Percentiles rank a stretch among this genome's conserved stretches.
phyloP scores from a whole-genome alignment of 2,888 invertebrate species.

The Leucophora obtusa region DNA sequence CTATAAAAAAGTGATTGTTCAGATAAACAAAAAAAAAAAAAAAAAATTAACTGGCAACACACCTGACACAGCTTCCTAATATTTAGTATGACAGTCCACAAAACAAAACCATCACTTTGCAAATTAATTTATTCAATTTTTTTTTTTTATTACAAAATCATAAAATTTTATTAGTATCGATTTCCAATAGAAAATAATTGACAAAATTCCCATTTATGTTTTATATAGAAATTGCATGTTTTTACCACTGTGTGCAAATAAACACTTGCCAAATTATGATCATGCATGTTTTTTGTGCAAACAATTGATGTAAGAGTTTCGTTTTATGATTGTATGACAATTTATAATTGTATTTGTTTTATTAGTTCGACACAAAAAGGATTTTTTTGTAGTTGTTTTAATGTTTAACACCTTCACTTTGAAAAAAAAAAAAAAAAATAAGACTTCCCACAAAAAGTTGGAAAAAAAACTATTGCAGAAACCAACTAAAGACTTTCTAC shows the following conservation, averaged over 20 bases:
- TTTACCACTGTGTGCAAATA: slow-evolving; percentile 25
- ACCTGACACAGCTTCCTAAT: background rate
- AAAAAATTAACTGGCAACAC: no score
- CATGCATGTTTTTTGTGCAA: slow-evolving; percentile 29
- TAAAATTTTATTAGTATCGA: slow-evolving; percentile 2
- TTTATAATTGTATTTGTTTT: slow-evolving; percentile 40
- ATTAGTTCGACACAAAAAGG: slow-evolving; percentile 20
- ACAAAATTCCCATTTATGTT: slow-evolving; percentile 38
- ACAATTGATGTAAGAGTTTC: slow-evolving; percentile 40
- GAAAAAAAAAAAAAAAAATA: slow-evolving; percentile 1
- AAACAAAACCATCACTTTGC: background rate
- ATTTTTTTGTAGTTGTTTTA: background rate
- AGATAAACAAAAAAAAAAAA: no score
- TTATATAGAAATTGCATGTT: slow-evolving; percentile 29
- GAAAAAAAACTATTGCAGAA: slow-evolving; percentile 18
- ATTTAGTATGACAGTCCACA: background rate
- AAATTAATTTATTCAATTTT: slow-evolving; percentile 6
- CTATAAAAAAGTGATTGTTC: background rate
- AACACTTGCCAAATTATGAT: slow-evolving; percentile 17
- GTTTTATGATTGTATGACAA: slow-evolving; percentile 43
- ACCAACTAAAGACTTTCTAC: slow-evolving; percentile 34
- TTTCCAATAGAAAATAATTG: slow-evolving; percentile 31
- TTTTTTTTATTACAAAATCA: background rate
- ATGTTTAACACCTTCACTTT: slow-evolving; percentile 52
- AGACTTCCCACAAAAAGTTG: slow-evolving; percentile 19